Evolutionary conservation across 2,797 vertebrate species (phyloP), one percentile per base, ranked within the genome.

Genomic region (Lithobates sylvaticus): DNA sequence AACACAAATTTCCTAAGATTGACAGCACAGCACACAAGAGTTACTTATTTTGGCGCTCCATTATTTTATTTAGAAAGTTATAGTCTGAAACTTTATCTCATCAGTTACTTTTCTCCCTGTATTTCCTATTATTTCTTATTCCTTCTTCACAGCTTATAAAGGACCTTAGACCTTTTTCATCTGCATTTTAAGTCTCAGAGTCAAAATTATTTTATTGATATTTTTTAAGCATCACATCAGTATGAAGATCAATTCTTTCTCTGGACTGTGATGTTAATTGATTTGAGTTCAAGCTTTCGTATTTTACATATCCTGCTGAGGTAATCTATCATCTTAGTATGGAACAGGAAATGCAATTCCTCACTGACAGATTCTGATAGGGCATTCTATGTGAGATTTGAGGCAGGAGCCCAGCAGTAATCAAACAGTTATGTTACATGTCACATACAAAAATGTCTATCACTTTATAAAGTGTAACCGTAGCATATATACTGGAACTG

Each of bases 391-490:
- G 86, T 90, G 89, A 86, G 84, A 90, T 88, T 87, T 90, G 91
- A 94, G 94, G 91, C 90, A 89, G 92, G 91, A 92, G 92, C 91
- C 88, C 29, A 65, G 90, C 88, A 91, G 91, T 94, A 94, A 95
- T 95, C 94, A 94, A 93, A 93, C 94, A 94, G 92, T 93, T 94
- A 93, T 91, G 92, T 92, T 93, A 93, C 93, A 93, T 93, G 93
- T 91, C 92, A 94, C 91, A 87, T 87, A 71, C 70, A 93, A 94
- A 91, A 91, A 32, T 93, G 90, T 91, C 83, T 91, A 93, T 92
- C 92, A 90, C 92, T 90, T 88, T 88, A 88, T 93, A 94, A 94
- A 94, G 90, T 89, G 94, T 93, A 91, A 87, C 81, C 94, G 92
- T 93, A 86, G 89, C 92, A 88, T 92, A 91, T 90, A 87, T 91